phyloP scores from a whole-genome alignment of 2,113 vertebrate species.

The Cyphomyrus plagiostoma region DNA sequence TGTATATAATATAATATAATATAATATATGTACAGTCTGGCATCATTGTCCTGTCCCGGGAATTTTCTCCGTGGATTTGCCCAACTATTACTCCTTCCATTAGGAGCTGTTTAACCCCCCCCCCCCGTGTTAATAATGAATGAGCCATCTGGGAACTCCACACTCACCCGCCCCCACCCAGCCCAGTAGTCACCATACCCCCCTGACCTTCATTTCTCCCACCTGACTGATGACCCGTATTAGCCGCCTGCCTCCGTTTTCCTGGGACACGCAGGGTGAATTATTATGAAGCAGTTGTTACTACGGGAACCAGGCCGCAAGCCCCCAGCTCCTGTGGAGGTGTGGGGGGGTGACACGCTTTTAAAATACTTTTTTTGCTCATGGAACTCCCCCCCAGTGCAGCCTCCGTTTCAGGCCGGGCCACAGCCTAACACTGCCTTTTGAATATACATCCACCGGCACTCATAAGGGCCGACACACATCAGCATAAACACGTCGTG shows the following conservation, averaged over 20 bases:
- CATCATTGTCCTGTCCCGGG: neutral
- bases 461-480: neutral
- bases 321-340: neutral
- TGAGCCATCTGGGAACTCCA: neutral
- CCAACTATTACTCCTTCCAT: neutral
- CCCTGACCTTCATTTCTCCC: neutral
- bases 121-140: constrained; percentile 2
- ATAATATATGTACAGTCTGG: neutral
- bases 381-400: neutral
- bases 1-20: neutral
- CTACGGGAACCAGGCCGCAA: neutral
- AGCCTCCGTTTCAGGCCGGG: neutral
- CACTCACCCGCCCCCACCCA: neutral
- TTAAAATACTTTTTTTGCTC: neutral
- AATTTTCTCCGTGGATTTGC: neutral
- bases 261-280: neutral
- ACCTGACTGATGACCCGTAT: neutral
- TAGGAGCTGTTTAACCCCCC: neutral
- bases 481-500: neutral
- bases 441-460: neutral
- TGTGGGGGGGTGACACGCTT: neutral
- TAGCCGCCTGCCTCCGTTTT: neutral
- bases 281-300: neutral
- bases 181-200: neutral
- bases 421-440: neutral